Percentiles rank a stretch among this genome's conserved stretches.
Conservation (phyloP, 2,113 vertebrate genomes). For the Microcebus lehilahytsara region DNA sequence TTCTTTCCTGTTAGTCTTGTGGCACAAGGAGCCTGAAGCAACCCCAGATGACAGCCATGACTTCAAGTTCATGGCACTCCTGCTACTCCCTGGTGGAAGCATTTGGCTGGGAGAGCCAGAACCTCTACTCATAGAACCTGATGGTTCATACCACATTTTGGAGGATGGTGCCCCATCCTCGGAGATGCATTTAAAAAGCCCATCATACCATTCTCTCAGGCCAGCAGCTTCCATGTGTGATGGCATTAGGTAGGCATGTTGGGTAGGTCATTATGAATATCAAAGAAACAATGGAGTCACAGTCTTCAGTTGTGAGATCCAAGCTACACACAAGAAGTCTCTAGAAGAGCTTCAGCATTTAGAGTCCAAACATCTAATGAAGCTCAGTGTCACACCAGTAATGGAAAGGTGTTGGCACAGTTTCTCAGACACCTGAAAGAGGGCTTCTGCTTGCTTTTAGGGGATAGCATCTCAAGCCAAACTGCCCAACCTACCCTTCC, state of each 20-base stretch:
- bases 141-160: neutral
- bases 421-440: neutral
- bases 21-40: neutral
- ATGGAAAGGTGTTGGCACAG: neutral
- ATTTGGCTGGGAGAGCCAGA: neutral
- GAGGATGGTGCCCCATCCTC: neutral
- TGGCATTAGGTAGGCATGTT: neutral
- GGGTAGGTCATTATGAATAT: neutral
- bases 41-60: neutral
- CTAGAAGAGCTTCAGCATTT: neutral
- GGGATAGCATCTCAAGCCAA: neutral
- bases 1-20: neutral
- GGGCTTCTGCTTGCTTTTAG: neutral
- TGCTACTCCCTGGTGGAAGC: neutral
- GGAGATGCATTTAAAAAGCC: neutral
- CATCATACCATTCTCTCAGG: neutral
- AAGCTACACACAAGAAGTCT: neutral
- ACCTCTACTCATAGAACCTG: neutral
- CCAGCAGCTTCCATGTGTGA: neutral
- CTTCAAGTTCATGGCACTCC: neutral
- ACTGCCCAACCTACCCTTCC: neutral
- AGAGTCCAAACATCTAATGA: neutral
- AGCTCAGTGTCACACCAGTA: neutral
- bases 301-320: neutral
- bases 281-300: neutral